Evolutionary conservation across 2,113 vertebrate species (phyloP).

Genomic region (Thermophis baileyi): DNA sequence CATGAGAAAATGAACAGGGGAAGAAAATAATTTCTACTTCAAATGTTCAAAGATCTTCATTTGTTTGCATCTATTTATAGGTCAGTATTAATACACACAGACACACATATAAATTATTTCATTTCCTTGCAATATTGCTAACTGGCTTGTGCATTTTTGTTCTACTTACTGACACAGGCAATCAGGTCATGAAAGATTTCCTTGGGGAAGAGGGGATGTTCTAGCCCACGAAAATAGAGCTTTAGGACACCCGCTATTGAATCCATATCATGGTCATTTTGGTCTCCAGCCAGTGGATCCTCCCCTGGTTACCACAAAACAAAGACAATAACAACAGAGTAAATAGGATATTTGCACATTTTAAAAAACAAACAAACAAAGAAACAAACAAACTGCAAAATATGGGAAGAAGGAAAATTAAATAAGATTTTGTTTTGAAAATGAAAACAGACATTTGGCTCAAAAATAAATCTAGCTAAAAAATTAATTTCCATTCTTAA

Average conservation of each 20-base stretch:
- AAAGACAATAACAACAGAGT: constrained; percentile 23
- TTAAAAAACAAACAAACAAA: neutral
- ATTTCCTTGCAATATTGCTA: neutral
- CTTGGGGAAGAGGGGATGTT: constrained; percentile 94
- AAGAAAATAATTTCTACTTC: neutral
- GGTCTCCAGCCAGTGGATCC: constrained; percentile 93
- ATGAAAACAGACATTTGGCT: neutral
- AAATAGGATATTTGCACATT: neutral
- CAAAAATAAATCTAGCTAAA: neutral
- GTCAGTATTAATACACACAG: neutral
- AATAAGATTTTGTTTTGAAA: neutral
- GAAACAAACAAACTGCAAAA: neutral
- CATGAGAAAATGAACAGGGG: neutral
- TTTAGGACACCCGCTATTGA: constrained; percentile 97
- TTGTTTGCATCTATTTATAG: neutral
- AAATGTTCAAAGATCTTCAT: neutral
- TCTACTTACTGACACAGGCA: constrained; percentile 91
- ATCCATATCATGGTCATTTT: constrained; percentile 98
- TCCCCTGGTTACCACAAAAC: constrained; percentile 75
- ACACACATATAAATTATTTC: too few relatives aligned
- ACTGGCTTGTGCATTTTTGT: neutral
- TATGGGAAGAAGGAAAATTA: neutral
- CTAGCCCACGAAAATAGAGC: constrained; percentile 93
- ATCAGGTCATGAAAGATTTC: constrained; percentile 98
- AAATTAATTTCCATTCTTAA: constrained; percentile 9